These are phyloP conservation scores for Antedon bifida DNA, from an alignment of 35 echinoderm and acorn worm species.

Conservation along the genomic window DNA sequence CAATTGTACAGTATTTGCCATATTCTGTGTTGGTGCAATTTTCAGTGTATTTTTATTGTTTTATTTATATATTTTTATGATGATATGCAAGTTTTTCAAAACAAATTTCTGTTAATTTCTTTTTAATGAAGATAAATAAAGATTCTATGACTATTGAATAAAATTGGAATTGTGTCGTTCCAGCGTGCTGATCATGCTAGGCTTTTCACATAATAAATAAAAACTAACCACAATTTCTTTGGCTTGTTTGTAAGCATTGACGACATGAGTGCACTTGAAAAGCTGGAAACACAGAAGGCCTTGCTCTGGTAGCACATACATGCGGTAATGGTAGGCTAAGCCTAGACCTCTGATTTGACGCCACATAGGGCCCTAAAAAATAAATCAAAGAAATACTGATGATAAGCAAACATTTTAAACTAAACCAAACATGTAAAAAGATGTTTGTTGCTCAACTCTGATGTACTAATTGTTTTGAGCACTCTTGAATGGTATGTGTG, in stretches of 20 bases:
- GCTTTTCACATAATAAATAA: too few species aligned
- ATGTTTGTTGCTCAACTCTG: background rate
- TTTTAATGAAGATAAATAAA: too few species aligned
- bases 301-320: constrained; percentile 65
- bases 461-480: background rate
- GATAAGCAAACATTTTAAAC: background rate
- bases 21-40: too few species aligned
- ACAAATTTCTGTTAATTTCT: too few species aligned
- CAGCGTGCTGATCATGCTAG: too few species aligned
- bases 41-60: too few species aligned
- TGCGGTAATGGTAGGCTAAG: constrained; percentile 92
- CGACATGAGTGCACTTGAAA: constrained; percentile 94
- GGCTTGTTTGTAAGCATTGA: constrained; percentile 86
- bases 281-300: constrained; percentile 81
- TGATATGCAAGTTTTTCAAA: too few species aligned
- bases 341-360: constrained; percentile 92
- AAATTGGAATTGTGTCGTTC: too few species aligned
- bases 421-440: background rate
- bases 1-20: too few species aligned
- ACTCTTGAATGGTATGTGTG: background rate
- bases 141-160: too few species aligned
- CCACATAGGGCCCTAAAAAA: constrained; percentile 77
- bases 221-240: constrained; percentile 76
- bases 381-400: background rate
- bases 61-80: too few species aligned